Base-by-base conservation (phyloP, 2,113 vertebrate genomes). In the Cebidichthys violaceus region DNA sequence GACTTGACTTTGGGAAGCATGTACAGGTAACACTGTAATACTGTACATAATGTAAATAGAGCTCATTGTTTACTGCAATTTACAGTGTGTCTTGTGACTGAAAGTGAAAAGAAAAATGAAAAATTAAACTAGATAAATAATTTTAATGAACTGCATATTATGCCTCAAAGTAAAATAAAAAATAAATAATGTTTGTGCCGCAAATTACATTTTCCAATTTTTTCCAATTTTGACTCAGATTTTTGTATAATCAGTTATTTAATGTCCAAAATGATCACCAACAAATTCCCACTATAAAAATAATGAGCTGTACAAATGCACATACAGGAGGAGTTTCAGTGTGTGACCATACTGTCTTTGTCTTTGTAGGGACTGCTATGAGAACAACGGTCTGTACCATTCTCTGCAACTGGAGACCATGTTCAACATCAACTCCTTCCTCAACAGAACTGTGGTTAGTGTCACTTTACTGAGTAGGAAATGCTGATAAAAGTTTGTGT, bases 341-440 rank as follows among this genome's bases (percentile, higher is more conserved):
- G 52, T 77, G 33, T 69, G 18, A 69, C 57, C 20, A 10, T 47
- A 18, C 4, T 68, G 24, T 71, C 9, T 85, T 41, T 87, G 24
- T 45, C 14, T 15, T 81, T 18, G 2, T 13, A 99, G 98, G 55
- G 96, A 97, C 7, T 99, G 98, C 93, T 96, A 96, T 80, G 95
- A 97, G 52, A 97, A 97, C 85, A 97, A 94, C 81, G 97, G 98
- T 29, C 91, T 98, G 84, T 99, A 98, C 83, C 92, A 96, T 10
- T 95, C 97, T 4, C 95, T 99, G 77, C 96, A 97, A 75, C 93
- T 99, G 43, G 96, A 99, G 75, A 92, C 96, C 37, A 84, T 94
- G 50, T 98, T 98, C 86, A 96, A 98, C 83, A 88, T 99, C 62
- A 96, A 96, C 86, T 89, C 94, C 10, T 94, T 96, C 87, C 91